Evolutionary conservation across 2,797 vertebrate species (phyloP), one percentile per base, ranked within the genome.

Genomic region (Atherinosoma microstoma): DNA sequence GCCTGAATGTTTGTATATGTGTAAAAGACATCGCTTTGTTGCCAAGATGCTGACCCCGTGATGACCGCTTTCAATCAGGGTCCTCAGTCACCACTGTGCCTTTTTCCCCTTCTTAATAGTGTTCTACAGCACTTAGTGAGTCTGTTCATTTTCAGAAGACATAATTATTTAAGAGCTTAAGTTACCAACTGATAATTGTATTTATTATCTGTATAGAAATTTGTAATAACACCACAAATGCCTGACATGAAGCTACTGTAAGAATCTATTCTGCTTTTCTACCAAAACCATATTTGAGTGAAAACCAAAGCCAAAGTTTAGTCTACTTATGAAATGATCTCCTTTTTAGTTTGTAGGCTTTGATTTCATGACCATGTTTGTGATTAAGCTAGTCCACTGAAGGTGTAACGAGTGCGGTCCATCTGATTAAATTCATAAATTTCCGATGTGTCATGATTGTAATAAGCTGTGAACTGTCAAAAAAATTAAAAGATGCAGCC

Each of bases 31-130:
- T 72, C 2, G 16, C 62, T 75, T 78, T 53, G 88, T 94, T 95
- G 94, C 94, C 94, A 95, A 94, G 87, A 87, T 83, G 84, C 78
- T 86, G 84, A 88, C 82, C 83, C 79, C 77, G 67, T 40, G 82
- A 80, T 84, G 65, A 81, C 78, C 49, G 6, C 64, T 65, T 74
- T 59, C 64, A 75, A 27, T 81, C 83, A 30, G 62, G 87, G 85
- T 74, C 70, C 70, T 84, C 81, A 69, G 83, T 89, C 89, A 86
- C 77, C 86, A 79, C 79, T 80, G 86, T 93, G 92, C 92, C 91
- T 93, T 84, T 70, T 72, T 73, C 58, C n/a, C 29, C 62, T 49
- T 72, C 16, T 47, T 45, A 16, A 67, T 75, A 16, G 67, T 76
- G 67, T 49, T 76, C 29, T 57, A 57, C 32, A 70, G 71, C 79